Base-by-base conservation (phyloP, 2,888 invertebrate genomes). In the Harmothoe impar region DNA sequence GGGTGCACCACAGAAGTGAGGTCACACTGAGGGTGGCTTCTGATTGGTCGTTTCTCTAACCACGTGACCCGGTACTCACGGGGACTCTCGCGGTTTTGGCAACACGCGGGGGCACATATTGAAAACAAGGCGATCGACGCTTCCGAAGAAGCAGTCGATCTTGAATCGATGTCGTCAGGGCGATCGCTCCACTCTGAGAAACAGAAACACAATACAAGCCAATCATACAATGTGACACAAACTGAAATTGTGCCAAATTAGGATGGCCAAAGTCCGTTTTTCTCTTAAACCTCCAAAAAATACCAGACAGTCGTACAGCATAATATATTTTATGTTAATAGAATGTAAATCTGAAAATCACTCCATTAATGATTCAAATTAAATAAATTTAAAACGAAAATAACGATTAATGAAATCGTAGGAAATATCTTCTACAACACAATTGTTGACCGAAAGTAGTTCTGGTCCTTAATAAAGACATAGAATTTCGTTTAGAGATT, bases 91-190 rank as follows among this genome's bases (percentile, higher is more conserved):
- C 54, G 52, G 86, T 86, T 86, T 29, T 56, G 25, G 29, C 86
- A 86, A 86, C 54, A 54, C 33, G 52, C 54, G 17, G 86, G 86
- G 20, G 86, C 52, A 56, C 86, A 86, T n/a, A 86, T 0, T 17
- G 17, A 17, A 86, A 52, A 86, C 54, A 52, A 29, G 25, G 51
- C n/a, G 54, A 86, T 86, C 29, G 86, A 86, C 52, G 1, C 86
- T 86, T 86, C 86, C 52, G 86, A 86, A 29, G 86, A 86, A 86
- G 86, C 29, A 86, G 86, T 86, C 86, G 86, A 86, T 54, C n/a
- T 52, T 23, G 86, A 86, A 12, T n/a, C 54, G 54, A 3, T 43
- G 84, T 86, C 86, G 0, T 52, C 86, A 5, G 54, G 25, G 15
- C 29, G 25, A 54, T 86, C 86, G 25, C 56, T 52, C 86, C 86